Base-by-base conservation (phyloP, 2,113 vertebrate species). In the Pelecanus crispus region DNA sequence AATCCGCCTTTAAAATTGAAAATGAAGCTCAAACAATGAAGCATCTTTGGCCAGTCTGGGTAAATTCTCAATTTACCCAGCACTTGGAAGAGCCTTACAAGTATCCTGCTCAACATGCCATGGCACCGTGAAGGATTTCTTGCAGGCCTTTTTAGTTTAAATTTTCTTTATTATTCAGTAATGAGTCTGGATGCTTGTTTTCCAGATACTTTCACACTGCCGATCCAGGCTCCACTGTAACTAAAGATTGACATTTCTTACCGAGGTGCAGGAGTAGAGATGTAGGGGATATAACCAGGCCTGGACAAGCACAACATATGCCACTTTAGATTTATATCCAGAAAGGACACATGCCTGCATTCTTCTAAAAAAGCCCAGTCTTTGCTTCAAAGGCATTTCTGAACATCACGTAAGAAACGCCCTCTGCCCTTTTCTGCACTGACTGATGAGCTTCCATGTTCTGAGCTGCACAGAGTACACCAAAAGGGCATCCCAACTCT, bases 231-330 rank as follows among this genome's bases (percentile, higher is more conserved):
- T 62, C 10, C 17, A 12, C 65, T 42, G 34, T 31, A 88, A 71
- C 65, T 74, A 25, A 36, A 65, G 20, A 22, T 0, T n/a, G 55
- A 28, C 40, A 25, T 24, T 67, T 59, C 45, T 53, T 45, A 58
- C 21, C 20, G 17, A 85, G 74, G 40, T 72, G 71, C 53, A 50
- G 70, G 17, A 63, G 6, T 6, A 58, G 44, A 83, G 2, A 11
- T 17, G 26, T 9, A 28, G n/a, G 10, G 29, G 28, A 25, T 49
- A 40, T 6, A 91, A 59, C 13, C 31, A 79, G 44, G 45, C 8
- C 58, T 50, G 8, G 77, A 44, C 32, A 72, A 86, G 29, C 21
- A 65, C 0, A 0, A 42, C 6, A 56, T 0, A 1, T 26, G 21
- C 9, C 56, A 29, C 16, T 61, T 90, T 0, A 59, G 47, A 40